Evolutionary conservation across 2,797 vertebrate genomes (phyloP).

Genomic region (Geotrypetes seraphini): DNA sequence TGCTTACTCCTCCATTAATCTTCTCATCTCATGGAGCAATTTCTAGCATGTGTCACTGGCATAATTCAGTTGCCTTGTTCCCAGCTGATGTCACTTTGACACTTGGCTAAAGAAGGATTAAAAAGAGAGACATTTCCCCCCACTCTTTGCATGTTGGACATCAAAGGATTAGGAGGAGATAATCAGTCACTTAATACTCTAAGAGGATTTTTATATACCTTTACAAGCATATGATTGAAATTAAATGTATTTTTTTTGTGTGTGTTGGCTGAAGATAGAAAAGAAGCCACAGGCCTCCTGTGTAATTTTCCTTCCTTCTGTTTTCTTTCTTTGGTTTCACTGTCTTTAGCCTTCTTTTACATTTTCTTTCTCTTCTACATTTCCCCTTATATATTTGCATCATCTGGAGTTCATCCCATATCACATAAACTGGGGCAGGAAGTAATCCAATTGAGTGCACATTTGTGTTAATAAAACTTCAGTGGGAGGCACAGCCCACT

Average conservation of each 20-base stretch:
- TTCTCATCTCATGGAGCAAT: not conserved
- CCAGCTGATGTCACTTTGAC: not conserved
- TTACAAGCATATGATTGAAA: constrained; percentile 27
- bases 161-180: constrained; percentile 18
- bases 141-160: constrained; percentile 1
- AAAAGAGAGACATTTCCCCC: not conserved
- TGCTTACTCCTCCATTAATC: not conserved
- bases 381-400: too few relatives aligned
- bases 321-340: too few relatives aligned
- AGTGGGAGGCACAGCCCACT: too few relatives aligned
- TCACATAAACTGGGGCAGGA: too few relatives aligned
- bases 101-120: not conserved
- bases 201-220: constrained; percentile 26
- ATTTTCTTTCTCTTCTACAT: too few relatives aligned
- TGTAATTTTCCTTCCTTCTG: too few relatives aligned
- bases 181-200: constrained; percentile 25
- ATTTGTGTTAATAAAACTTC: too few relatives aligned
- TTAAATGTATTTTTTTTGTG: constrained; percentile 25
- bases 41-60: too few relatives aligned
- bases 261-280: constrained; percentile 32
- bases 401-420: too few relatives aligned
- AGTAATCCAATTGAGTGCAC: too few relatives aligned
- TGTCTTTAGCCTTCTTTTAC: too few relatives aligned
- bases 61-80: not conserved
- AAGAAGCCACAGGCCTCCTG: too few relatives aligned